phyloP scores from a whole-genome alignment of 2,888 invertebrate species.

The Antheraea yamamai region DNA sequence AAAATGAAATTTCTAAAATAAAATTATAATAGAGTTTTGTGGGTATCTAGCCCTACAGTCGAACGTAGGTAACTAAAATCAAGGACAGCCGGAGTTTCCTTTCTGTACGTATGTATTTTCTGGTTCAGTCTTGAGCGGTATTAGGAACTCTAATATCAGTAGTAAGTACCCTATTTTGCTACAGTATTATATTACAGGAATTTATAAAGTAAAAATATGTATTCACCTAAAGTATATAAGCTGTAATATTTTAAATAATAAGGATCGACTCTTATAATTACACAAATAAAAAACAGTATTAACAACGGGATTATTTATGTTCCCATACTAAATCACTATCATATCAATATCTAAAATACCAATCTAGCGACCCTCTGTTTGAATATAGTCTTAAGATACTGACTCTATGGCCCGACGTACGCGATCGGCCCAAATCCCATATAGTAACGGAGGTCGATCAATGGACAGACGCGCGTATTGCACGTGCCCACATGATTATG shows the following conservation, averaged over 20 bases:
- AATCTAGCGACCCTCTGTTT: constrained; percentile 75
- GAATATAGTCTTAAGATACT: constrained; percentile 76
- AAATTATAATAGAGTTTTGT: too few species aligned
- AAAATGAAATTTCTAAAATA: too few species aligned
- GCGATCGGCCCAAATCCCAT: constrained; percentile 76
- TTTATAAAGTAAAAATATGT: background rate
- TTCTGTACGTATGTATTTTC: too few species aligned
- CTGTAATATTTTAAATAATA: background rate
- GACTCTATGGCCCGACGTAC: constrained; percentile 63
- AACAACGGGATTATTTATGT: constrained; percentile 62
- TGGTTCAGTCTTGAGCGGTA: too few species aligned
- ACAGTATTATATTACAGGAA: too few species aligned
- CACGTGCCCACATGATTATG: constrained; percentile 77
- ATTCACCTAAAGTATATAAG: background rate
- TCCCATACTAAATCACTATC: constrained; percentile 77
- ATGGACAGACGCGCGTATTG: constrained; percentile 62
- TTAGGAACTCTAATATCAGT: too few species aligned
- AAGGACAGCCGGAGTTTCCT: too few species aligned
- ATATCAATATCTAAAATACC: constrained; percentile 78
- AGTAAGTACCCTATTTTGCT: too few species aligned
- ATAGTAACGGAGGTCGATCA: constrained; percentile 51
- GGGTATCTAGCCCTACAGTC: too few species aligned
- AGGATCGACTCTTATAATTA: background rate
- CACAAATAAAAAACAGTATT: constrained; percentile 25
- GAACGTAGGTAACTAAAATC: too few species aligned